These are phyloP conservation scores for Eueides isabella DNA, from an alignment of 1,140 invertebrate species.

Conservation along the genomic window DNA sequence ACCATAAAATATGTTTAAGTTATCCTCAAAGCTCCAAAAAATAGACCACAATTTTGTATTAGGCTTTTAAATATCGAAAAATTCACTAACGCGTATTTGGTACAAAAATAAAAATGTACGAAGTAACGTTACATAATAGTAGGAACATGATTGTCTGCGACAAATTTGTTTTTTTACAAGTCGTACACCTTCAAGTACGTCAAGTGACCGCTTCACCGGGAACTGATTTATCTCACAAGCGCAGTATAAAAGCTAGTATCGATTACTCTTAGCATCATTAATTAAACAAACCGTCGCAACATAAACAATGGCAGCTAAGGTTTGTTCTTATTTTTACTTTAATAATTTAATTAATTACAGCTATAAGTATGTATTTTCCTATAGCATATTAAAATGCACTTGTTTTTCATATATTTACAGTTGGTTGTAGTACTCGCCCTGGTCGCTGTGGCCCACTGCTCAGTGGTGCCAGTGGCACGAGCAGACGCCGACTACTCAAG, in stretches of 20 bases:
- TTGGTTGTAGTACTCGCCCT: conserved; percentile 36
- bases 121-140: no score
- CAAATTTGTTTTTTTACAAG: no score
- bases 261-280: conserved; percentile 45
- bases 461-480: conserved; percentile 40
- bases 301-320: conserved; percentile 62
- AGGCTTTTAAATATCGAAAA: no score
- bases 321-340: conserved; percentile 32
- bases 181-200: conserved; percentile 47
- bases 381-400: no score
- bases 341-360: not conserved
- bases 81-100: no score
- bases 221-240: conserved; percentile 30
- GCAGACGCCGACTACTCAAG: conserved; percentile 60
- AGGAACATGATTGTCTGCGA: no score
- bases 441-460: not conserved
- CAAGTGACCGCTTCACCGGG: conserved; percentile 46
- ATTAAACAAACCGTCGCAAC: conserved; percentile 45
- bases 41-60: no score
- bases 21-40: no score
- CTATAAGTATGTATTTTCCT: no score
- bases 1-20: no score
- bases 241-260: conserved; percentile 47
- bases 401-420: conserved; percentile 21
- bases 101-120: no score